Conservation (phyloP, 2,797 vertebrate genomes). For the Notolabrus celidotus region DNA sequence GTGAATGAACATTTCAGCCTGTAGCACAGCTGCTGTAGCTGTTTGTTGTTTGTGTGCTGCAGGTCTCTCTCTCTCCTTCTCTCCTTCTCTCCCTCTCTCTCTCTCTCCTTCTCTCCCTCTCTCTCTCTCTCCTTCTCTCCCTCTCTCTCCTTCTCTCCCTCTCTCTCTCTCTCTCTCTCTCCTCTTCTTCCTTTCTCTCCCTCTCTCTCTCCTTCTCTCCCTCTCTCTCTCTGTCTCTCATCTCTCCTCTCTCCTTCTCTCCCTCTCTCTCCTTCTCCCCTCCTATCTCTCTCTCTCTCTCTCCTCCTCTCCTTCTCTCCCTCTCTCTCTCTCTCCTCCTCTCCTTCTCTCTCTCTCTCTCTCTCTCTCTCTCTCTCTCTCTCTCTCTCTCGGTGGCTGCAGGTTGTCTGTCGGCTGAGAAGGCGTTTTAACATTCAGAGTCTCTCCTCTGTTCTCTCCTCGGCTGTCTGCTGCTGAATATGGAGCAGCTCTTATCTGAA, state of each 20-base stretch:
- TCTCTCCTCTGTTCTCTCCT: constrained; percentile 38
- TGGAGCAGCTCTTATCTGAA: constrained; percentile 74
- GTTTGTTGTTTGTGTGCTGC: constrained; percentile 42
- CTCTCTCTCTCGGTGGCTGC: constrained; percentile 11
- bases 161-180: not conserved
- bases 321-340: not conserved
- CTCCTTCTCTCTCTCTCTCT: not conserved
- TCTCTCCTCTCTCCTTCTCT: too few relatives aligned
- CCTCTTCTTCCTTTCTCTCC: not conserved
- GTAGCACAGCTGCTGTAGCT: constrained; percentile 28
- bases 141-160: constrained; percentile 1
- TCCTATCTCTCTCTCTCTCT: not conserved
- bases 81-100: not conserved
- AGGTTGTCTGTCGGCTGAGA: constrained; percentile 38
- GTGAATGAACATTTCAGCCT: constrained; percentile 61
- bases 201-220: not conserved
- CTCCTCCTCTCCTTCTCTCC: not conserved
- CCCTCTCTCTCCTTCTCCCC: not conserved
- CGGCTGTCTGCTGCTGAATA: constrained; percentile 63
- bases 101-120: not conserved
- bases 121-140: not conserved
- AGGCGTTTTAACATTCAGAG: constrained; percentile 64
- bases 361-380: not conserved
- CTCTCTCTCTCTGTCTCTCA: too few relatives aligned
- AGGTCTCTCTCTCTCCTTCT: not conserved